Conservation (phyloP, 2,888 invertebrate genomes). For the Mythimna impura region DNA sequence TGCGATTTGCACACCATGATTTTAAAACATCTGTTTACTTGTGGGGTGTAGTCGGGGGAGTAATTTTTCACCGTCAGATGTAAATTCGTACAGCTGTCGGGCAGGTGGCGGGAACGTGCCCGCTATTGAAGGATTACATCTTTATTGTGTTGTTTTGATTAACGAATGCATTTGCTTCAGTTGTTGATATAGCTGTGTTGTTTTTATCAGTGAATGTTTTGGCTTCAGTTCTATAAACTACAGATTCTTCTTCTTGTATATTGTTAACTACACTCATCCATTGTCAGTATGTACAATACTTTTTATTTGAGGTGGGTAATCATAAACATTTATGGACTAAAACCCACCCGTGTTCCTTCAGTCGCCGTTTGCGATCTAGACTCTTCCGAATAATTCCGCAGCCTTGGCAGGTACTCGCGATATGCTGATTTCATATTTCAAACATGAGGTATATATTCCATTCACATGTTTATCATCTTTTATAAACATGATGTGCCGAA, state of each 20-base stretch:
- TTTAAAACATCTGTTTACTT: slow-evolving; percentile 80
- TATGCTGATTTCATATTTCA: neutral
- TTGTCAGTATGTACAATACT: neutral
- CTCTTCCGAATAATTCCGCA: no score
- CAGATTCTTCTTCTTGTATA: neutral
- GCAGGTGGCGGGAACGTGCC: slow-evolving; percentile 86
- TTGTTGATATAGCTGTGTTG: slow-evolving; percentile 25
- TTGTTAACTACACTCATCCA: neutral
- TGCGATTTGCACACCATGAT: slow-evolving; percentile 57
- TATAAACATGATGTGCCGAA: slow-evolving; percentile 21
- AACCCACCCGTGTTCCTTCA: no score
- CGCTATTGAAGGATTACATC: slow-evolving; percentile 74
- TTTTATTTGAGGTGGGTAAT: no score
- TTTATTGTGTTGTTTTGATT: slow-evolving; percentile 65
- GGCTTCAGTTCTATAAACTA: slow-evolving; percentile 3
- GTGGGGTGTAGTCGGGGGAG: slow-evolving; percentile 76
- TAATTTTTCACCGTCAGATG: slow-evolving; percentile 82
- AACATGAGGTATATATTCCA: slow-evolving; percentile 2
- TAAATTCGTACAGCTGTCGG: slow-evolving; percentile 84
- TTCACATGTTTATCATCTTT: slow-evolving; percentile 8
- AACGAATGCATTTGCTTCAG: slow-evolving; percentile 51
- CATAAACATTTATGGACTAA: no score
- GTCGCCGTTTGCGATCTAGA: no score
- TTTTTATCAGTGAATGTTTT: slow-evolving; percentile 12
- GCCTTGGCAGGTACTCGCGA: no score